Conservation (phyloP, 92 coral and sea anemone genomes). For the Epizoanthus scotinus region DNA sequence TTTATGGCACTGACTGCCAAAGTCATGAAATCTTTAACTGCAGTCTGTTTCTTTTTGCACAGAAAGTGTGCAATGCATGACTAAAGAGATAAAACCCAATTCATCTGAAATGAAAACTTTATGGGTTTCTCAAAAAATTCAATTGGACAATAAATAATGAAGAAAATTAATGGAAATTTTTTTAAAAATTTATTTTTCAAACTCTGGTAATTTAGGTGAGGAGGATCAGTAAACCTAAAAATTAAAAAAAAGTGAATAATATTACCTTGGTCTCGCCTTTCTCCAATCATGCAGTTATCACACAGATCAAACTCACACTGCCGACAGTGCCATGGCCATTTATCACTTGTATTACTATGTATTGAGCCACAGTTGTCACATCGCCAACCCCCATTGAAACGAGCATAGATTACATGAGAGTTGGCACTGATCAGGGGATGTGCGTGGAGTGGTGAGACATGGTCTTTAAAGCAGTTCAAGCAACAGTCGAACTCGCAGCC, state of each 20-base stretch:
- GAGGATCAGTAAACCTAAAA: too few species aligned
- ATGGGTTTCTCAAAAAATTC: too few species aligned
- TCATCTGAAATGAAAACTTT: too few species aligned
- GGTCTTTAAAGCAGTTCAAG: slow-evolving; percentile 65
- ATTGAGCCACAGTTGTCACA: slow-evolving; percentile 84
- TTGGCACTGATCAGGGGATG: slow-evolving; percentile 82
- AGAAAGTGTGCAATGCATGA: too few species aligned
- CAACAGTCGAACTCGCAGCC: slow-evolving; percentile 89
- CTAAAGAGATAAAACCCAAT: too few species aligned
- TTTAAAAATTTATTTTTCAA: too few species aligned
- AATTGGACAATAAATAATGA: too few species aligned
- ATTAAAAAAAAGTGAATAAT: background rate
- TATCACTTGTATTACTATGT: slow-evolving; percentile 54
- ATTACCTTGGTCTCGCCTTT: slow-evolving; percentile 19
- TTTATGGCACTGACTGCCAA: too few species aligned
- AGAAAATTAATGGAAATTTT: too few species aligned
- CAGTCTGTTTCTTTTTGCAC: too few species aligned
- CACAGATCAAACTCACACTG: slow-evolving; percentile 89
- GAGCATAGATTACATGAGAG: slow-evolving; percentile 65
- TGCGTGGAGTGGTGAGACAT: slow-evolving; percentile 57
- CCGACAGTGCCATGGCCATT: slow-evolving; percentile 84
- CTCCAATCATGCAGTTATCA: slow-evolving; percentile 60
- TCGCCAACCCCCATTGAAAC: slow-evolving; percentile 86
- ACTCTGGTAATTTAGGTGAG: too few species aligned
- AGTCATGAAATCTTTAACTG: too few species aligned